Percentiles rank a stretch among this genome's conserved stretches.
phyloP scores from a whole-genome alignment of 1,140 invertebrate genomes.

The Sycophila sp. region DNA sequence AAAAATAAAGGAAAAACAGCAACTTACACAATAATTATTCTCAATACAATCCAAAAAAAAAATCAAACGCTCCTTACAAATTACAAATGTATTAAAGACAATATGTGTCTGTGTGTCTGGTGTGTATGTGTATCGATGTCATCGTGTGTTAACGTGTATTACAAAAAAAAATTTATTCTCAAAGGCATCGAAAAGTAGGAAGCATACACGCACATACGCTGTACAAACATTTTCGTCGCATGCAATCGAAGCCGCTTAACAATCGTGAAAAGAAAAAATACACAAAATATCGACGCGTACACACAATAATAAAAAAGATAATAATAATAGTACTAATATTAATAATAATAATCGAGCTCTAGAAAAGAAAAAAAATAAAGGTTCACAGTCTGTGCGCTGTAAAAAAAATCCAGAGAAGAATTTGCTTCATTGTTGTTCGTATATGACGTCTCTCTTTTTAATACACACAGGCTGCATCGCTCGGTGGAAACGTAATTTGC shows the following conservation, averaged over 20 bases:
- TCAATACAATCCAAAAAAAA: slow-evolving; percentile 25
- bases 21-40: slow-evolving; percentile 21
- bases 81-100: slow-evolving; percentile 2
- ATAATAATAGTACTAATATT: slow-evolving; percentile 20
- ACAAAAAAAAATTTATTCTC: not conserved
- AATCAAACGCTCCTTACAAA: slow-evolving; percentile 20
- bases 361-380: slow-evolving; percentile 15
- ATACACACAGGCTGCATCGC: not conserved
- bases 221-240: too few relatives aligned
- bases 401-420: slow-evolving; percentile 22
- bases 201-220: not conserved
- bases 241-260: slow-evolving; percentile 3
- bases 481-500: not conserved
- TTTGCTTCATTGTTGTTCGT: slow-evolving; percentile 8
- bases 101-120: not conserved
- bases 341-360: not conserved
- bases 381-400: too few relatives aligned
- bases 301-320: slow-evolving; percentile 20
- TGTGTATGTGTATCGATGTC: not conserved
- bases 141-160: slow-evolving; percentile 5
- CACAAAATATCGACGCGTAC: slow-evolving; percentile 2
- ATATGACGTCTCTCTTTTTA: not conserved
- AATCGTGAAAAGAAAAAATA: not conserved
- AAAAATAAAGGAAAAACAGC: slow-evolving; percentile 28
- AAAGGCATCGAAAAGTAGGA: not conserved